Base-by-base conservation (phyloP, 2,888 invertebrate genomes). In the Scrobipalpa atriplicella region DNA sequence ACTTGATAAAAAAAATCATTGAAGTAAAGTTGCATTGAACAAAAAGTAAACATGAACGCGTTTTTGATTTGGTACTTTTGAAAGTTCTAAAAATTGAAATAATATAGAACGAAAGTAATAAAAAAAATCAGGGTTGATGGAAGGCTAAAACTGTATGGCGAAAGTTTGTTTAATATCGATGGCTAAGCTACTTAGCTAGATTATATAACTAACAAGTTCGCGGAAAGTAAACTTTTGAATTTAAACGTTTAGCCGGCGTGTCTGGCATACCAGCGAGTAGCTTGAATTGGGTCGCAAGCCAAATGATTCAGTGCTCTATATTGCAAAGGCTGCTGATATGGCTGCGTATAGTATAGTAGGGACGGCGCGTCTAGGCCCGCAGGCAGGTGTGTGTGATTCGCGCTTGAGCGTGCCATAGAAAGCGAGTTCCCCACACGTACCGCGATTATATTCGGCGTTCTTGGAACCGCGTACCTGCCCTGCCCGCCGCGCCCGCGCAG, bases 361-460 rank as follows among this genome's bases (percentile, higher is more conserved):
- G 16, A 63, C 43, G 43, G 13, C 21, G 43, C 29, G 18, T 62
- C 64, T 3, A 68, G 72, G 21, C 21, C 21, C 21, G 21, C 11
- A 10, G 75, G 84, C 87, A 89, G 88, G 86, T 87, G 89, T 85
- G 80, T 80, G 61, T 56, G 72, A 82, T 85, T 84, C 82, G 82
- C 84, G 81, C 82, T 81, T 76, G 79, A 82, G 79, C 80, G 81
- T 75, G 79, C 82, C 78, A 80, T 86, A 84, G 84, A 87, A 86
- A 86, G 85, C 82, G 83, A 84, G 81, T 92, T 91, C 88, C 82
- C 75, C 82, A n/a, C n/a, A n/a, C n/a, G 89, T 88, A 90, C 75
- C 77, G 81, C 85, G 87, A 90, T 90, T 92, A 90, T 90, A 91
- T 91, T 92, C 86, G 90, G 87, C 83, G 83, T 92, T 91, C 92